These are phyloP conservation scores for Suricata suricatta DNA, from an alignment of 2,113 vertebrate species.

Conservation along the genomic window DNA sequence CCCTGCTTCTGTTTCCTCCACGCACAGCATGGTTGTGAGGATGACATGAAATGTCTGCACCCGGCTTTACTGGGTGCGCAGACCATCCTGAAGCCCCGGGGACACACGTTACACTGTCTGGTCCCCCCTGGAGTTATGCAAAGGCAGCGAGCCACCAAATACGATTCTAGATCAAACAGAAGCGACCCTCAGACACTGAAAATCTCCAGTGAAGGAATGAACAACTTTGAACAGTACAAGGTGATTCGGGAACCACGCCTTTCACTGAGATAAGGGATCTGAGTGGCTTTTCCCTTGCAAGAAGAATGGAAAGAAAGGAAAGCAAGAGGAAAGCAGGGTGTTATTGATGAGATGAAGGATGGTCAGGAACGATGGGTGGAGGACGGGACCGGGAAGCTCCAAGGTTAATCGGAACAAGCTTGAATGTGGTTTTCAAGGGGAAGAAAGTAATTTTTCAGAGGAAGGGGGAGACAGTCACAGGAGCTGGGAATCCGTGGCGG, in stretches of 20 bases:
- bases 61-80: neutral
- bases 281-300: neutral
- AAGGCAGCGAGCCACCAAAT: neutral
- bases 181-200: neutral
- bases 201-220: neutral
- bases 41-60: neutral
- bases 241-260: neutral
- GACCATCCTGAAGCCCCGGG: neutral
- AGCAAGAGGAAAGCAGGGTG: too few species aligned
- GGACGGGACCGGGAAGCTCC: neutral
- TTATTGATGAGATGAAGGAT: neutral
- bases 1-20: neutral
- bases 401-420: neutral
- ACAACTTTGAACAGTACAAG: fast-evolving
- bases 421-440: neutral
- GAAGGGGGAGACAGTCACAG: neutral
- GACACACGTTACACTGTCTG: neutral
- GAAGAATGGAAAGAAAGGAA: neutral
- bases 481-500: neutral
- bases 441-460: neutral
- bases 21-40: neutral
- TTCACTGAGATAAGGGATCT: neutral
- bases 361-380: neutral
- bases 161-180: neutral
- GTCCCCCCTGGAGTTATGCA: neutral